These are phyloP conservation scores for Glossosoma conforme DNA, from an alignment of 1,140 invertebrate genomes.

Conservation along the genomic window DNA sequence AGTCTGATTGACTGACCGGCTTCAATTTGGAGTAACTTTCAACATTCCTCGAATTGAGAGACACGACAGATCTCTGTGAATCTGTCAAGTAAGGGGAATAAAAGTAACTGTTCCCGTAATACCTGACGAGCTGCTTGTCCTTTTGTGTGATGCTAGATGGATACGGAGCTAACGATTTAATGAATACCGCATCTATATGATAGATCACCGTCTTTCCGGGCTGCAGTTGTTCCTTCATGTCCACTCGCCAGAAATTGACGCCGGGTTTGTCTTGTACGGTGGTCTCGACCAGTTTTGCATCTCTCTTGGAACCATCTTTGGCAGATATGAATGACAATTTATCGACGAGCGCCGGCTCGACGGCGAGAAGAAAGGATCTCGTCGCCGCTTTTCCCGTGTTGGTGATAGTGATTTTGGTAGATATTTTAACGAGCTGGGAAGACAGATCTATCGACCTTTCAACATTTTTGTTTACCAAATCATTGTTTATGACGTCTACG, in stretches of 20 bases:
- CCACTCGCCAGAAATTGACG: conserved; percentile 55
- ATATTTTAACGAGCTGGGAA: conserved; percentile 83
- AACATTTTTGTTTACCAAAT: conserved; percentile 73
- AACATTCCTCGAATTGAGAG: conserved; percentile 70
- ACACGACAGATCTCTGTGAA: conserved; percentile 77
- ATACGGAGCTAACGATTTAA: conserved; percentile 72
- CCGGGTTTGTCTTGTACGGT: conserved; percentile 50
- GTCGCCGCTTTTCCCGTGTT: conserved; percentile 70
- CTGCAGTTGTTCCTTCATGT: conserved; percentile 57
- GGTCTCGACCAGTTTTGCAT: conserved; percentile 55
- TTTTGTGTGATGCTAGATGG: conserved; percentile 85
- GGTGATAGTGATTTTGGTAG: conserved; percentile 72
- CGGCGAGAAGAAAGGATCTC: conserved; percentile 64
- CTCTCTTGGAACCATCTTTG: conserved; percentile 59
- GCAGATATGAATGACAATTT: conserved; percentile 72
- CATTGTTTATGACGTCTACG: conserved; percentile 42
- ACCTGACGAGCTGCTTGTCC: conserved; percentile 90
- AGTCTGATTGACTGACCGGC: conserved; percentile 74
- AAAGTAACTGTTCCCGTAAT: conserved; percentile 77
- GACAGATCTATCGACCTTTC: conserved; percentile 82
- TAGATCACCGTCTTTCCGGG: conserved; percentile 56
- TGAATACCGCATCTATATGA: conserved; percentile 71
- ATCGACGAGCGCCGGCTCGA: conserved; percentile 59
- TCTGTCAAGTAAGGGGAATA: conserved; percentile 76
- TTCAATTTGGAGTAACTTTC: conserved; percentile 86